Conservation (phyloP, 1,140 invertebrate genomes). For the Lepidurus couesii region DNA sequence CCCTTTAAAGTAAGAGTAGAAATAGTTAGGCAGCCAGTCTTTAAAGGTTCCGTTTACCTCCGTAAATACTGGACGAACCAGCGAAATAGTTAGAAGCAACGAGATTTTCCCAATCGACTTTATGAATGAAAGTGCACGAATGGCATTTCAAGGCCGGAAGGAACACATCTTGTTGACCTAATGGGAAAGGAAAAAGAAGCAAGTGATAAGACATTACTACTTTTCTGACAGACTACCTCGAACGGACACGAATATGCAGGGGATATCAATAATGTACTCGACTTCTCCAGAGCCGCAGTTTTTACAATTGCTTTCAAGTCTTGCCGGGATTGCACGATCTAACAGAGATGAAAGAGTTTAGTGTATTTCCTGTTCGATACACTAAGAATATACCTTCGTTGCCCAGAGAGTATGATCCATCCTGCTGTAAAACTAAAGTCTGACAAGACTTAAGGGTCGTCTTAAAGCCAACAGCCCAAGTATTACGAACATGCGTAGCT, state of each 20-base stretch:
- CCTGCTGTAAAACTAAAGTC: neutral
- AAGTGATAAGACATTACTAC: neutral
- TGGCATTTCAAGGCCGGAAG: neutral
- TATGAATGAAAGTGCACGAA: neutral
- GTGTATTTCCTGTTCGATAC: neutral
- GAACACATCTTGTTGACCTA: neutral
- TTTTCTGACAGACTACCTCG: neutral
- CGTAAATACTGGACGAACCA: neutral
- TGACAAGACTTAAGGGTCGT: neutral
- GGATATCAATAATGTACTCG: neutral
- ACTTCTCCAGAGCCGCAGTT: neutral
- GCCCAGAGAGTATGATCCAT: neutral
- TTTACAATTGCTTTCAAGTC: neutral
- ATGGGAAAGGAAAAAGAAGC: neutral
- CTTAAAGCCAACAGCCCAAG: neutral
- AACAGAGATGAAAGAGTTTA: neutral
- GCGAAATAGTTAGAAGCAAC: neutral
- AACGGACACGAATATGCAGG: neutral
- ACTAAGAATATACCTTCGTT: neutral
- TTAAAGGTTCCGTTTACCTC: neutral
- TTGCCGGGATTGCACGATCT: conserved; percentile 4
- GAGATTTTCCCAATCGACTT: neutral
- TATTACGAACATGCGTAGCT: neutral
- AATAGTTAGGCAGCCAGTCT: neutral
- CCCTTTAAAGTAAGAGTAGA: neutral